Evolutionary conservation across 2,888 invertebrate genomes (phyloP).

Genomic region (Drosophila ezoana): DNA sequence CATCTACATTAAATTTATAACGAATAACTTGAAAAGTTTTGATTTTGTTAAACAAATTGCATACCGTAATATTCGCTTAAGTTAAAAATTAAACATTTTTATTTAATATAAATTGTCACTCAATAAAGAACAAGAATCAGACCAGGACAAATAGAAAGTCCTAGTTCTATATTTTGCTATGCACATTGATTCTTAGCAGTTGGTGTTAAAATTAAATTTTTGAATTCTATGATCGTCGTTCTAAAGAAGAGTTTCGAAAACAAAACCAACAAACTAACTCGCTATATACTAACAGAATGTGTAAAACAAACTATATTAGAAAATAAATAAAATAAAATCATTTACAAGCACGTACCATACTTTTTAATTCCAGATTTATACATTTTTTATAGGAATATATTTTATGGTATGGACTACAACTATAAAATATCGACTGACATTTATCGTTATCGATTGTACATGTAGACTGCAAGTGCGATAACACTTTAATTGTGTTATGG

Average conservation of each 20-base stretch:
- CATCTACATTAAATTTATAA: constrained; percentile 34
- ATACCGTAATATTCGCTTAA: constrained; percentile 39
- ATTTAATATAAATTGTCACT: constrained; percentile 42
- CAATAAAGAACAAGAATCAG: constrained; percentile 56
- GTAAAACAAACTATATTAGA: constrained; percentile 16
- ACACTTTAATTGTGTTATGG: not conserved
- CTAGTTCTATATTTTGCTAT: too few relatives aligned
- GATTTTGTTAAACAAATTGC: constrained; percentile 57
- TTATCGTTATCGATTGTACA: constrained; percentile 24
- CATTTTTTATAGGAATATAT: constrained; percentile 3
- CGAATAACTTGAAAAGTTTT: constrained; percentile 52
- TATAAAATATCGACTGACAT: not conserved
- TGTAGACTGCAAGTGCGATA: not conserved
- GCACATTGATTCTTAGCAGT: too few relatives aligned
- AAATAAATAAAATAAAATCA: constrained; percentile 40
- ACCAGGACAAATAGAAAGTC: constrained; percentile 22
- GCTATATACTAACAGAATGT: constrained; percentile 23
- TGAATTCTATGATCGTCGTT: not conserved
- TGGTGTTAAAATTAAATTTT: not conserved
- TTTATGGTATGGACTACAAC: too few relatives aligned
- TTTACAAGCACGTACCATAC: constrained; percentile 21
- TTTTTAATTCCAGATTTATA: not conserved
- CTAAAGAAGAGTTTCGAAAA: constrained; percentile 23
- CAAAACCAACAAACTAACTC: constrained; percentile 35
- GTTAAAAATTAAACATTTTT: constrained; percentile 32